Base-by-base conservation (phyloP, 2,113 vertebrate genomes). In the Notiomystis cincta region DNA sequence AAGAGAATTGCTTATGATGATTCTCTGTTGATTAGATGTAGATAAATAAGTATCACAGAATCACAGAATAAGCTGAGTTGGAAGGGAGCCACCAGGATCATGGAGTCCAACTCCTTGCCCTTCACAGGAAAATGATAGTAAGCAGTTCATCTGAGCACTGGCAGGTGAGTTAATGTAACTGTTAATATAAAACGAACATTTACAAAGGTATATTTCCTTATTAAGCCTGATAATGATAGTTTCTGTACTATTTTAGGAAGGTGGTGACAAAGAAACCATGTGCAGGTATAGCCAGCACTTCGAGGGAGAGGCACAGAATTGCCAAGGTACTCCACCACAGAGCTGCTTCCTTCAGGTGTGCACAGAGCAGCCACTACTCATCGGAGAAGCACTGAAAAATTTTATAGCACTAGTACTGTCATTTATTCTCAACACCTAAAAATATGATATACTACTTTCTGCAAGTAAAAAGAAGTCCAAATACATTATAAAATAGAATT, bases 311-410 rank as follows among this genome's bases (percentile, higher is more conserved):
- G 19, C 27, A 67, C 44, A 4, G 1, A 47, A 44, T 28, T 67
- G 48, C n/a, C 54, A 33, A 38, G 35, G 10, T 71, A 16, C 30
- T 50, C 37, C 23, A 71, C 25, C 33, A n/a, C 8, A 54, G 30
- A 37, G n/a, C 31, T 27, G 8, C 10, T 33, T 45, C 23, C 80
- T 81, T 77, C 64, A 60, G 37, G 40, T 37, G 20, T 6, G 8
- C 19, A 37, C 35, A 33, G 7, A 57, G 58, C 50, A 73, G 79
- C 27, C 40, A 35, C 37, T 51, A 35, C 37, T 51, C 15, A 22
- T 37, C 0, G 0, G 10, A 73, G 60, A 22, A 82, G 35, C 58
- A 18, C 47, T 25, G 11, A 50, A 40, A 48, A 40, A 8, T 20
- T 37, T 48, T 25, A 25, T 17, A 51, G 16, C 58, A 35, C 31